Percentiles rank a stretch among this genome's conserved stretches.
Conservation (phyloP, 92 coral and sea anemone species). For the Galaxea fascicularis region DNA sequence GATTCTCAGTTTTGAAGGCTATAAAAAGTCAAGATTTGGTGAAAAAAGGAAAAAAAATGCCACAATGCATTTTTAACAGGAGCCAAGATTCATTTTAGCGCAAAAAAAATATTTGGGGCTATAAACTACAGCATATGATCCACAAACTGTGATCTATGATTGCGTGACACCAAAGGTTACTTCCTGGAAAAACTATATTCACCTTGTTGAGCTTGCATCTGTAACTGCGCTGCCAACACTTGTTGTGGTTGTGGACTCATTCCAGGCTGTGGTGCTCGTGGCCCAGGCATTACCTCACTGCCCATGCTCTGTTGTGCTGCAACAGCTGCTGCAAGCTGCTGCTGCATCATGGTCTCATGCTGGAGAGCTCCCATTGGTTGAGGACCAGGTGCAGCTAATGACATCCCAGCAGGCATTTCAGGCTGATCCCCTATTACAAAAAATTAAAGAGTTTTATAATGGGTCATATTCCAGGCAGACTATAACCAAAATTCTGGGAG, state of each 20-base stretch:
- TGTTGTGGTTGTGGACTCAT: constrained; percentile 75
- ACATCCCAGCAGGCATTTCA: constrained; percentile 71
- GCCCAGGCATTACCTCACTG: constrained; percentile 55
- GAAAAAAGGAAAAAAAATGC: too few species aligned
- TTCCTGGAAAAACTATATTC: not conserved
- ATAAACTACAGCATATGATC: too few species aligned
- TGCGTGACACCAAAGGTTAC: too few species aligned
- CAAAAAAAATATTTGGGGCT: too few species aligned
- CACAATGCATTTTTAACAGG: too few species aligned
- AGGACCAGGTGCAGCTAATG: constrained; percentile 57
- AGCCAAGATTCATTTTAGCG: too few species aligned
- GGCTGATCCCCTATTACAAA: constrained; percentile 59
- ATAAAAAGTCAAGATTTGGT: too few species aligned
- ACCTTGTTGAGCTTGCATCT: constrained; percentile 62
- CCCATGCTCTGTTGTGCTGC: constrained; percentile 67
- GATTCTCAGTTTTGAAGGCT: too few species aligned
- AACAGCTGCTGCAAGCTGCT: constrained; percentile 76
- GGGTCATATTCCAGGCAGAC: too few species aligned
- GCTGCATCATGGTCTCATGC: constrained; percentile 89
- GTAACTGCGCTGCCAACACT: constrained; percentile 47
- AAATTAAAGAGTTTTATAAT: too few species aligned
- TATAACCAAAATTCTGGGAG: too few species aligned
- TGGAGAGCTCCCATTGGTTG: constrained; percentile 89
- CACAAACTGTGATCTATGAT: too few species aligned
- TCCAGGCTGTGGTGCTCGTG: constrained; percentile 58